Conservation (phyloP, 2,797 vertebrate species). For the Heliangelus exortis region DNA sequence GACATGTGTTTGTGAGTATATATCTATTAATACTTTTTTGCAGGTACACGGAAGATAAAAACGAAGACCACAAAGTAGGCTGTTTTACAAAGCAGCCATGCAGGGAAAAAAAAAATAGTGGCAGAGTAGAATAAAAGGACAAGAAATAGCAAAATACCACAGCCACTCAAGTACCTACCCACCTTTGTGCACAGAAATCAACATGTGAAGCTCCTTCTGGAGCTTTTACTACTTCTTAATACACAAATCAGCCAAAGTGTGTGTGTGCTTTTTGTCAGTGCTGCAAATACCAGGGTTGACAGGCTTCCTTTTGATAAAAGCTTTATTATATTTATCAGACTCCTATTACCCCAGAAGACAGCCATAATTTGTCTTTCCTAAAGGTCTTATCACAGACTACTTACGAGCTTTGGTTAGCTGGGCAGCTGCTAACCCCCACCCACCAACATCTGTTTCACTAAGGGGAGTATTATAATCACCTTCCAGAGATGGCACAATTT, state of each 20-base stretch:
- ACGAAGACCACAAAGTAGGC: neutral
- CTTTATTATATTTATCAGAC: neutral
- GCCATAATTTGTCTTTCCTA: neutral
- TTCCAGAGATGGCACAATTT: neutral
- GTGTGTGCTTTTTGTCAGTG: neutral
- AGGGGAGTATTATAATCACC: neutral
- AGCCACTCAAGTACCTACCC: neutral
- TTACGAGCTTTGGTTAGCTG: neutral
- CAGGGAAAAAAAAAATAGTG: neutral
- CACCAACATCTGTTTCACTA: neutral
- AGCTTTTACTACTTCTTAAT: neutral
- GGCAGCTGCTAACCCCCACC: neutral
- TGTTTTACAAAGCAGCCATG: neutral
- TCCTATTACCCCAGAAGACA: neutral
- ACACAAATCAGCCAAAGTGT: neutral
- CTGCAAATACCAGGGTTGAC: neutral
- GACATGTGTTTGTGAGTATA: rapidly evolving
- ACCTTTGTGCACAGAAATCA: neutral
- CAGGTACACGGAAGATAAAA: neutral
- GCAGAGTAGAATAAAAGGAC: neutral
- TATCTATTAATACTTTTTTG: neutral
- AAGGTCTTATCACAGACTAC: neutral
- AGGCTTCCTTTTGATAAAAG: neutral
- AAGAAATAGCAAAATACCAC: neutral
- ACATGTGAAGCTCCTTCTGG: neutral